Evolutionary conservation across 2,888 invertebrate species (phyloP), one percentile per base, ranked within the genome.

Genomic region (Lissonota sp.): DNA sequence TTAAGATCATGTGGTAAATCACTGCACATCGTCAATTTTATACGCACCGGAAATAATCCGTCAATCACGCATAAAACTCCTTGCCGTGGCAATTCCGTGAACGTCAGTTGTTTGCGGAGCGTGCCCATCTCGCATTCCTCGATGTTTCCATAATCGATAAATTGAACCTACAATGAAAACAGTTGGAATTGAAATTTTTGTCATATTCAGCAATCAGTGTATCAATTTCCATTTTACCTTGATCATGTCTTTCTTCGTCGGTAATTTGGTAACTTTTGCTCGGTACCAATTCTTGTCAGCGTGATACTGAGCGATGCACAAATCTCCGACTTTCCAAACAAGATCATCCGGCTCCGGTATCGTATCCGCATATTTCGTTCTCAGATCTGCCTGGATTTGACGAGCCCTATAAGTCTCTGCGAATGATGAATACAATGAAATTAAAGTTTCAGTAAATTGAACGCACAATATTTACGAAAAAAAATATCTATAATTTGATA

Each of bases 71-170:
- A 95, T 87, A 93, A 95, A 60, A 94, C 94, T 0, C 95, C 95
- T 89, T 96, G 95, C 10, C 94, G 93, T 0, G 96, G 96, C 74
- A 97, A 93, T 66, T 96, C 93, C 0, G 94, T 93, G 60, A 96
- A 94, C 39, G 55, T 42, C 0, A 83, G 14, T 84, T 94, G 94
- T 83, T 95, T 95, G 16, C 95, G 93, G 67, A 97, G 87, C 70
- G 95, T 93, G 0, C 92, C 90, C 10, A 94, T 93, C 0, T 93
- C 85, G 76, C 96, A 95, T 0, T 91, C 90, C 90, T 98, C 97
- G 53, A 94, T 93, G 88, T 97, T 97, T 0, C 98, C 98, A 88
- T 96, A 98, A 92, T 98, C 98, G 0, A 98, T 94, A 92, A 97
- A 97, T 69, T 94, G 93, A 0, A 97, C 93, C 86, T 93, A 87